A percentile compares a stretch with the other conserved stretches of the same genome.
Evolutionary conservation across 2,888 invertebrate genomes (phyloP).

Genomic region (Blastobasis lacticolella): DNA sequence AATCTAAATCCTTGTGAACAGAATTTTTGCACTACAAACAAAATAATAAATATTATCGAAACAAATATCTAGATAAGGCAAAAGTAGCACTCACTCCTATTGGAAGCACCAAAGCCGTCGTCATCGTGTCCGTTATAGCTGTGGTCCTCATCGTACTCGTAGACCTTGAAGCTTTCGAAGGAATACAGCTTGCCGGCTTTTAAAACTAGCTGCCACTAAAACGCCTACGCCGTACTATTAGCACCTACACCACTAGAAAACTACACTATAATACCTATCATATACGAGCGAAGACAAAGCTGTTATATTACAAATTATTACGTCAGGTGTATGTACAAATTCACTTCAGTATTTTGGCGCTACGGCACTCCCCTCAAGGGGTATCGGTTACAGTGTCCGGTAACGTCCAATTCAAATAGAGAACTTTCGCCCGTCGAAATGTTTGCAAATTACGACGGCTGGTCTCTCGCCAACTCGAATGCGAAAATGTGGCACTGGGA

Average conservation of each 20-base stretch:
- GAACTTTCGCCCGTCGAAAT: constrained; percentile 22
- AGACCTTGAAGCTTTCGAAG: constrained; percentile 69
- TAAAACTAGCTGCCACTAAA: constrained; percentile 24
- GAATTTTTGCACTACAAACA: too few relatives aligned
- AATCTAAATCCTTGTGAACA: too few relatives aligned
- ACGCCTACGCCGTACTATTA: constrained; percentile 2
- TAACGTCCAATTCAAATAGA: constrained; percentile 14
- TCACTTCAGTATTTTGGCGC: constrained; percentile 19
- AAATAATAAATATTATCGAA: too few relatives aligned
- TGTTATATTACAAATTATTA: too few relatives aligned
- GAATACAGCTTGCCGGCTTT: constrained; percentile 71
- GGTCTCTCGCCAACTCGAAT: too few relatives aligned
- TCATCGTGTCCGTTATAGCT: constrained; percentile 53
- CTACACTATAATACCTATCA: too few relatives aligned
- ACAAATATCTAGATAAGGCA: too few relatives aligned
- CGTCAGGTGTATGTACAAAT: constrained; percentile 8
- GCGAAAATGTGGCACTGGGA: too few relatives aligned
- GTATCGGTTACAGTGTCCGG: constrained; percentile 16
- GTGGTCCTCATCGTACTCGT: constrained; percentile 65
- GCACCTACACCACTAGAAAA: too few relatives aligned
- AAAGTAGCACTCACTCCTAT: constrained; percentile 51
- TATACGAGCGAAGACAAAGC: too few relatives aligned
- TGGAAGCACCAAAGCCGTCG: constrained; percentile 53
- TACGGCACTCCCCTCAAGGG: constrained; percentile 13
- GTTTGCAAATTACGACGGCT: too few relatives aligned